Evolutionary conservation across 2,888 invertebrate species (phyloP).

Genomic region (Pandemis corylana): DNA sequence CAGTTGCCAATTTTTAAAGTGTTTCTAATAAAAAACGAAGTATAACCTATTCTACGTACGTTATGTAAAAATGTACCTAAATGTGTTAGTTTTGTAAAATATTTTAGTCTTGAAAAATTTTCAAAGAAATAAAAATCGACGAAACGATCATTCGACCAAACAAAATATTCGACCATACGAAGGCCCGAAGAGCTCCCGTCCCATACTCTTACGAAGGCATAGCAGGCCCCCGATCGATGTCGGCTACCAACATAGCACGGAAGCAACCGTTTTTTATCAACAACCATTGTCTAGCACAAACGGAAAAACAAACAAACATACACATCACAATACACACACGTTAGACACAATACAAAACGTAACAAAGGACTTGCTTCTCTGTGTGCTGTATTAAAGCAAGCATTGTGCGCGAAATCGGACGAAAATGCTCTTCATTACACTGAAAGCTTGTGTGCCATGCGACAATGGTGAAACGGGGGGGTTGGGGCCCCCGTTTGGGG

Average conservation of each 20-base stretch:
- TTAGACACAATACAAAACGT: slow-evolving; percentile 71
- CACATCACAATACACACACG: slow-evolving; percentile 74
- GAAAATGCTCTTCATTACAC: slow-evolving; percentile 86
- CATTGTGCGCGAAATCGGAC: slow-evolving; percentile 83
- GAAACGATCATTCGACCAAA: no score
- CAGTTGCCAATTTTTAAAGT: no score
- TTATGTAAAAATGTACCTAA: no score
- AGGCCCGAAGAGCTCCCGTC: background rate
- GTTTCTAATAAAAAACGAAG: no score
- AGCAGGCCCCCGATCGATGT: no score
- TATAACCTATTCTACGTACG: no score
- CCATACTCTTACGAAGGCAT: background rate
- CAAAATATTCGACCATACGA: no score
- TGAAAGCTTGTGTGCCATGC: slow-evolving; percentile 84
- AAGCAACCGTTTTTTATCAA: slow-evolving; percentile 54
- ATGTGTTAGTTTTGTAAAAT: no score
- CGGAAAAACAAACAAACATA: slow-evolving; percentile 73
- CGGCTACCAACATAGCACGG: slow-evolving; percentile 18
- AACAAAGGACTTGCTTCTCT: slow-evolving; percentile 82
- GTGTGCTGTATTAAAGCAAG: slow-evolving; percentile 80
- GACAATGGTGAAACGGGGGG: slow-evolving; percentile 75
- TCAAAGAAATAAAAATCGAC: no score
- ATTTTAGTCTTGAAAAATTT: no score
- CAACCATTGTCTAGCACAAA: slow-evolving; percentile 73
- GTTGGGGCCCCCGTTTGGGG: slow-evolving; percentile 40